A percentile compares a stretch with the other conserved stretches of the same genome.
These are phyloP conservation scores for Phalangium opilio DNA, from an alignment of 2,888 invertebrate species.

Conservation along the genomic window DNA sequence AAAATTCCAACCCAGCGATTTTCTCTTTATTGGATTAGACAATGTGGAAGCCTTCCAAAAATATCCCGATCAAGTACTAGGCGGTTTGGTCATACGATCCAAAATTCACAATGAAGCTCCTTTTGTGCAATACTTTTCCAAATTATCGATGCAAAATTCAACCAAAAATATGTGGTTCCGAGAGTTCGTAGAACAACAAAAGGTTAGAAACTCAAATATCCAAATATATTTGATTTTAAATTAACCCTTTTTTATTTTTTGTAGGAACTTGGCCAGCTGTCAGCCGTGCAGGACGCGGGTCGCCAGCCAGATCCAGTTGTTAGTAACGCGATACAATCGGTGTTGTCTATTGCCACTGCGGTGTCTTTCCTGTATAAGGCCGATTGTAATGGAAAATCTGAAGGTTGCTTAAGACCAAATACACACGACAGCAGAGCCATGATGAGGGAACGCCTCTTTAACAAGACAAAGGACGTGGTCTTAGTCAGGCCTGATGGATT, in stretches of 20 bases:
- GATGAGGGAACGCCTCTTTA: conserved; percentile 8
- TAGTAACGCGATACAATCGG: no score
- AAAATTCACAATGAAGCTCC: conserved; percentile 19
- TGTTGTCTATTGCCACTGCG: no score
- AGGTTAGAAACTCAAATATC: no score
- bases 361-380: no score
- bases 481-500: conserved; percentile 12
- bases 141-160: conserved; percentile 23
- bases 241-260: no score
- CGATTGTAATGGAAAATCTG: no score
- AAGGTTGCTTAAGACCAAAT: no score
- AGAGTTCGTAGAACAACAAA: conserved; percentile 29
- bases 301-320: no score
- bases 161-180: conserved; percentile 33
- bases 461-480: conserved; percentile 7
- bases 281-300: no score
- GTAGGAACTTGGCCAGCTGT: no score
- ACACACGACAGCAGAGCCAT: neutral
- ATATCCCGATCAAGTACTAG: conserved; percentile 10
- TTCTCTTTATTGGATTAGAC: conserved; percentile 15
- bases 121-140: conserved; percentile 23
- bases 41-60: conserved; percentile 13
- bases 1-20: conserved; percentile 7
- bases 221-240: no score
- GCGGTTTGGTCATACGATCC: conserved; percentile 10